These are phyloP conservation scores for Meta bourneti DNA, from an alignment of 2,888 invertebrate genomes.

Conservation along the genomic window DNA sequence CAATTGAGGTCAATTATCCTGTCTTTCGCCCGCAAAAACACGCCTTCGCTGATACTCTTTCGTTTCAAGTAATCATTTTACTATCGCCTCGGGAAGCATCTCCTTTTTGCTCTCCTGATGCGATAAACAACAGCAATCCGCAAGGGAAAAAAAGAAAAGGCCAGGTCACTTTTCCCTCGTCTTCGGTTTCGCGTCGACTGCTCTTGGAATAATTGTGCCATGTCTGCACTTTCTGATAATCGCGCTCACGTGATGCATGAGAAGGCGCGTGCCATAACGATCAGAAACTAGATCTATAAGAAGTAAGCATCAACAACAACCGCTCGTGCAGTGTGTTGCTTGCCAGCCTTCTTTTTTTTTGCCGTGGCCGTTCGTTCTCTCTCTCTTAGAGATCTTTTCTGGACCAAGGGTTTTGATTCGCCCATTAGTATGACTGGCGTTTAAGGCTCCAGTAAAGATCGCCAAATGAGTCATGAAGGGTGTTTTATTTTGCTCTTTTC, in stretches of 20 bases:
- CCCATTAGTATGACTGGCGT: constrained; percentile 39
- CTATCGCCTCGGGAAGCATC: not conserved
- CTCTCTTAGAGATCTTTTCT: constrained; percentile 13
- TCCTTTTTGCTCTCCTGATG: not conserved
- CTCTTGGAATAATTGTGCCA: not conserved
- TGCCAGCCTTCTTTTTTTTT: not conserved
- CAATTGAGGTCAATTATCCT: not conserved
- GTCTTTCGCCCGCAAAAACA: not conserved
- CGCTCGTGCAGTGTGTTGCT: constrained; percentile 6
- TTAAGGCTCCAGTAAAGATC: constrained; percentile 3
- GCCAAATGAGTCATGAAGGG: constrained; percentile 47
- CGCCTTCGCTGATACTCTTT: not conserved
- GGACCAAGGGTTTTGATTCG: constrained; percentile 2
- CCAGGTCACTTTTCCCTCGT: not conserved
- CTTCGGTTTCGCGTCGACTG: not conserved
- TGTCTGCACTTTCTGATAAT: constrained; percentile 7
- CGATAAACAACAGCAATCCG: not conserved
- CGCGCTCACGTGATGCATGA: not conserved
- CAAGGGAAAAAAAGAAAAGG: not conserved
- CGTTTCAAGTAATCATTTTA: not conserved
- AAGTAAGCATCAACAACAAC: not conserved
- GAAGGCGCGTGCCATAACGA: constrained; percentile 36
- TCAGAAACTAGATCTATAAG: not conserved
- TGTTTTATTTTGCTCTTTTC: constrained; percentile 21
- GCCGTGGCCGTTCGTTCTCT: not conserved